Conservation (phyloP, 2,888 invertebrate species). For the Cacoxenus indagator region DNA sequence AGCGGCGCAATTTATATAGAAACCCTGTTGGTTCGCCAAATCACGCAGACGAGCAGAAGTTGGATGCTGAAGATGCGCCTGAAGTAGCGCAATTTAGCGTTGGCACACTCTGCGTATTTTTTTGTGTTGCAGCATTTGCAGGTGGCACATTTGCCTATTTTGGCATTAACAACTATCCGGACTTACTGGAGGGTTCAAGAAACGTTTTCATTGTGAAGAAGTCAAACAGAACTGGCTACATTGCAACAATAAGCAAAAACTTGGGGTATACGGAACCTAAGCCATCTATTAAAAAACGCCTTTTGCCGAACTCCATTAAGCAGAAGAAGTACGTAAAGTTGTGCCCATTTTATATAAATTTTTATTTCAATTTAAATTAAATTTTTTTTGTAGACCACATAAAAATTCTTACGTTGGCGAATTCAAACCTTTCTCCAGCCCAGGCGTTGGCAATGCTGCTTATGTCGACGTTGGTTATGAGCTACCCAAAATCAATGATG, state of each 20-base stretch:
- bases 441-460: constrained; percentile 22
- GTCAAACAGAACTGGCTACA: constrained; percentile 45
- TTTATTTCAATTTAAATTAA: background rate
- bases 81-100: constrained; percentile 53
- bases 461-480: constrained; percentile 45
- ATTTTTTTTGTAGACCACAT: constrained; percentile 30
- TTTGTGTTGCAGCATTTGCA: constrained; percentile 48
- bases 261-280: constrained; percentile 38
- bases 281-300: constrained; percentile 20
- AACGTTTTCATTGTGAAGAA: constrained; percentile 60
- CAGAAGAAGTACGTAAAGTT: constrained; percentile 24
- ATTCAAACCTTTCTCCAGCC: constrained; percentile 7
- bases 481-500: constrained; percentile 43
- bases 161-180: constrained; percentile 59
- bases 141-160: constrained; percentile 60
- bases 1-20: constrained; percentile 31
- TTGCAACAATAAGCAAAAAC: constrained; percentile 55
- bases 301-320: background rate
- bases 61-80: constrained; percentile 23
- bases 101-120: constrained; percentile 57
- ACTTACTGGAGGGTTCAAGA: constrained; percentile 62
- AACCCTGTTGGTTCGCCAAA: too few relatives aligned
- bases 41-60: too few relatives aligned
- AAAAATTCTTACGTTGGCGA: background rate
- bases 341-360: background rate